A percentile compares a stretch with the other conserved stretches of the same genome.
These are phyloP conservation scores for Bothrops jararaca DNA, from an alignment of 2,113 vertebrate species.

Conservation along the genomic window DNA sequence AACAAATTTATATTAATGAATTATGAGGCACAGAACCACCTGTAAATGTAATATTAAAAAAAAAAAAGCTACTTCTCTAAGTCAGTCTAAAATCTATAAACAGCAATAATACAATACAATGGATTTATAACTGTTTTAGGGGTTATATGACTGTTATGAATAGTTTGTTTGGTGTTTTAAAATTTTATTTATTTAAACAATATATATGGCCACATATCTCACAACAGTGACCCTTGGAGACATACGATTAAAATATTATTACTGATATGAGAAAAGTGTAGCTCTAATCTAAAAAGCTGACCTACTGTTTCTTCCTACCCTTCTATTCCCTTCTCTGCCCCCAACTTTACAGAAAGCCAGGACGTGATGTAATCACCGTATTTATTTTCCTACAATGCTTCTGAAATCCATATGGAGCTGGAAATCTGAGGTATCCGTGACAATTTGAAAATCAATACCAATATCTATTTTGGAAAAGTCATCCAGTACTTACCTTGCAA, in stretches of 20 bases:
- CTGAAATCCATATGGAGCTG: not conserved
- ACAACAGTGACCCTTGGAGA: too few relatives aligned
- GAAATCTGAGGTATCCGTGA: not conserved
- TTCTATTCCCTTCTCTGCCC: not conserved
- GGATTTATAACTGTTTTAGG: not conserved
- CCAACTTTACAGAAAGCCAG: not conserved
- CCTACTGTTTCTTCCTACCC: not conserved
- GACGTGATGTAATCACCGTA: not conserved
- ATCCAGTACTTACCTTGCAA: slow-evolving; percentile 79
- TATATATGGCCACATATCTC: not conserved
- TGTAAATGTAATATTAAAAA: not conserved
- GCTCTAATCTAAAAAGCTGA: not conserved
- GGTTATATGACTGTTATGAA: not conserved
- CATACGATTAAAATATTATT: not conserved
- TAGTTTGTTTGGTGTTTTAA: not conserved
- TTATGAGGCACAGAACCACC: not conserved
- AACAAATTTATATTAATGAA: not conserved
- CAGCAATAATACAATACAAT: not conserved
- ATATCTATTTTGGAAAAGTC: not conserved
- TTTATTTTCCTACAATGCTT: not conserved
- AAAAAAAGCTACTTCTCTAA: not conserved
- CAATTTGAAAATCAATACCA: not conserved
- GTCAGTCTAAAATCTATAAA: not conserved
- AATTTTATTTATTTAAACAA: not conserved
- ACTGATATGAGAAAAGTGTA: not conserved